phyloP scores from a whole-genome alignment of 2,113 vertebrate species.

The Cynoglossus semilaevis region DNA sequence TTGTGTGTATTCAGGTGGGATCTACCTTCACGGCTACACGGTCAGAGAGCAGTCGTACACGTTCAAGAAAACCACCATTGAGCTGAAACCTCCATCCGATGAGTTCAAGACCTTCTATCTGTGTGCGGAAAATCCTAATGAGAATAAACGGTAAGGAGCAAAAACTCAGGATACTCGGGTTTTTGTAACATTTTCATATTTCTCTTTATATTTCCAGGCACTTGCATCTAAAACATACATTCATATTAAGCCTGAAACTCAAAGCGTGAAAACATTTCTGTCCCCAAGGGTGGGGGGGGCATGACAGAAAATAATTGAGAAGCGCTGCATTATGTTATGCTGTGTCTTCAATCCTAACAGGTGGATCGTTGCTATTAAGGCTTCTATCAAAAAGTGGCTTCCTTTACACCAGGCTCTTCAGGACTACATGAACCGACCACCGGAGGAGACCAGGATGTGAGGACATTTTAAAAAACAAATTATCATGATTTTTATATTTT shows the following conservation, averaged over 20 bases:
- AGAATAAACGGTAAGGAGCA: constrained; percentile 83
- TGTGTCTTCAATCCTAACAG: constrained; percentile 57
- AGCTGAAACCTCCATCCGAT: constrained; percentile 86
- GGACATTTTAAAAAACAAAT: no score
- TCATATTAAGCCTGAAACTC: no score
- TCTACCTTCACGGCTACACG: constrained; percentile 88
- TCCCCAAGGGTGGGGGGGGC: no score
- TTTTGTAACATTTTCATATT: neutral
- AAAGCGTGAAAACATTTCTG: no score
- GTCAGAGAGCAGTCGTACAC: constrained; percentile 83
- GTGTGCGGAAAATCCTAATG: constrained; percentile 83
- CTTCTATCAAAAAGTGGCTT: constrained; percentile 87
- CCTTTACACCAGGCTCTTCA: constrained; percentile 85
- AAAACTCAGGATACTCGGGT: no score
- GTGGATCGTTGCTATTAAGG: constrained; percentile 85
- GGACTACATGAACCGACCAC: constrained; percentile 80
- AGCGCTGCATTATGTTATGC: neutral
- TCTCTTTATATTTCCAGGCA: no score
- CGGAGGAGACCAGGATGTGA: constrained; percentile 88
- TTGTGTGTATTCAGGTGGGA: constrained; percentile 75
- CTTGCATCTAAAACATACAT: no score
- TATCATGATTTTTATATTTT: no score
- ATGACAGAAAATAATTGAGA: no score
- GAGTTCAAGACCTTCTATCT: constrained; percentile 90
- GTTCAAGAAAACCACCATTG: constrained; percentile 83